These are phyloP conservation scores for Crenuchus spilurus DNA, from an alignment of 2,797 vertebrate species.

Conservation along the genomic window DNA sequence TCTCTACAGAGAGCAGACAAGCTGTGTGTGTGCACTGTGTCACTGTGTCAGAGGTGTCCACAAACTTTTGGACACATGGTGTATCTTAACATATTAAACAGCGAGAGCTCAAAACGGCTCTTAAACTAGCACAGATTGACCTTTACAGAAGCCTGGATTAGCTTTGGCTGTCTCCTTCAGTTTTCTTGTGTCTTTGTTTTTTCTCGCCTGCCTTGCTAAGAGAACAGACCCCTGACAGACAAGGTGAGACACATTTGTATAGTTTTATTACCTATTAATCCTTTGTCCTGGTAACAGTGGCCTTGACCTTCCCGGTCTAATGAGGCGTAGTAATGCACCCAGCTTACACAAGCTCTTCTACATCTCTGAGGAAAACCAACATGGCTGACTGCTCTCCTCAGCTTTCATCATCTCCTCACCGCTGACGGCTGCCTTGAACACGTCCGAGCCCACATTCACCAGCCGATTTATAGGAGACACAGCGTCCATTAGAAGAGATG, in stretches of 20 bases:
- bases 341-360: constrained; percentile 57
- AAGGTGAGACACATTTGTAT: constrained; percentile 15
- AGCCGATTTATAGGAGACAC: constrained; percentile 13
- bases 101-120: background rate
- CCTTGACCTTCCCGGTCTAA: constrained; percentile 73
- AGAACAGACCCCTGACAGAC: background rate
- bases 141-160: background rate
- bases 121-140: background rate
- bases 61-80: too few relatives aligned
- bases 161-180: background rate
- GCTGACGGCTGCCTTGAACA: constrained; percentile 26
- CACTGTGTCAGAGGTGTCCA: too few relatives aligned
- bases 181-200: background rate
- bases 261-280: constrained; percentile 22
- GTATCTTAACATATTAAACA: background rate
- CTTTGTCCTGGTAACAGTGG: background rate
- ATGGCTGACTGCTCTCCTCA: constrained; percentile 55
- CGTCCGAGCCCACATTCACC: background rate
- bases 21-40: too few relatives aligned
- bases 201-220: background rate
- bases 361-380: constrained; percentile 66
- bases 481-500: background rate
- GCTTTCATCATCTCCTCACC: constrained; percentile 6
- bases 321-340: constrained; percentile 67
- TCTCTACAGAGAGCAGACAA: too few relatives aligned